Percentiles rank a stretch among this genome's conserved stretches.
These are phyloP conservation scores for Rallus limicola DNA, from an alignment of 2,113 vertebrate species.

Conservation along the genomic window DNA sequence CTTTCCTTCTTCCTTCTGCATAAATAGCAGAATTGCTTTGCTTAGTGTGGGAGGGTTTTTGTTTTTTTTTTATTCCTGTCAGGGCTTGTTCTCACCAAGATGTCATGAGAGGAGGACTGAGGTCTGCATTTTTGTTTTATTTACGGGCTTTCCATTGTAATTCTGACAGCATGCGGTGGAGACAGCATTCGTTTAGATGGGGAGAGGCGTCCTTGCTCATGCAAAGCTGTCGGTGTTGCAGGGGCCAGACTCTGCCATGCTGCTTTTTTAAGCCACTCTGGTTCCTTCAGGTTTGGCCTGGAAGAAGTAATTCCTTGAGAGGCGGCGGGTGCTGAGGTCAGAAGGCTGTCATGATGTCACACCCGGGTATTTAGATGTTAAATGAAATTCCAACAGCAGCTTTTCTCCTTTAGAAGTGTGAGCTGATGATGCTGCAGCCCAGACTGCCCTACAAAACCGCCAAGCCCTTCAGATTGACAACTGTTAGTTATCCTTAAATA, in stretches of 20 bases:
- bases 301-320: not conserved
- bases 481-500: slow-evolving; percentile 1
- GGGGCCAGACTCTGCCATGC: not conserved
- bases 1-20: slow-evolving; percentile 56
- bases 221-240: not conserved
- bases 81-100: slow-evolving; percentile 47
- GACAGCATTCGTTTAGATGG: not conserved
- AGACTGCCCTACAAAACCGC: not conserved
- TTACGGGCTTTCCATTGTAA: slow-evolving; percentile 28
- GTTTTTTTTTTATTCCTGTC: slow-evolving; percentile 26
- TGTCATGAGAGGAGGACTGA: slow-evolving; percentile 37
- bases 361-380: not conserved
- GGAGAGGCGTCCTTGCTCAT: not conserved
- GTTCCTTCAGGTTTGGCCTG: not conserved
- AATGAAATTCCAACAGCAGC: not conserved
- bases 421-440: not conserved
- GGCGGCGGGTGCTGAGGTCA: not conserved
- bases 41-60: slow-evolving; percentile 17
- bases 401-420: not conserved
- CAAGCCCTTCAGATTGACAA: not conserved
- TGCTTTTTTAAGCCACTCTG: not conserved
- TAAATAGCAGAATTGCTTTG: slow-evolving; percentile 47
- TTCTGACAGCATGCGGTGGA: not conserved
- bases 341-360: fast-evolving
- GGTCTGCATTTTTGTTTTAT: slow-evolving; percentile 45